These are phyloP conservation scores for Megaceryle torquata DNA, from an alignment of 2,113 vertebrate species.

Conservation along the genomic window DNA sequence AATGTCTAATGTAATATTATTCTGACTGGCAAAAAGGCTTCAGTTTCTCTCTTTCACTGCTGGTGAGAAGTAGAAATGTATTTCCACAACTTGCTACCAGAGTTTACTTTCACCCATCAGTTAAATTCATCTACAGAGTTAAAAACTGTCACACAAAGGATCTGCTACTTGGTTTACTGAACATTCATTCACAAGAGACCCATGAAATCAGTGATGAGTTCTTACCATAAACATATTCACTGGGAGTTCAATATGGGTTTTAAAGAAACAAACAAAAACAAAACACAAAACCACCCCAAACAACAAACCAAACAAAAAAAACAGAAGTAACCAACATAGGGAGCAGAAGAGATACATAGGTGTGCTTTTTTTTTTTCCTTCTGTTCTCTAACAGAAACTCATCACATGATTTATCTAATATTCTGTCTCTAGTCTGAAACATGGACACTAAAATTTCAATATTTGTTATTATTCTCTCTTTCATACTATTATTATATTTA, in stretches of 20 bases:
- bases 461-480: not conserved
- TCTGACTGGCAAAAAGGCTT: not conserved
- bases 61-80: not conserved
- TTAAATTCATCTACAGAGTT: not conserved
- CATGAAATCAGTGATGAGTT: not conserved
- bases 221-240: not conserved
- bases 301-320: not conserved
- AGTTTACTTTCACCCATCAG: not conserved
- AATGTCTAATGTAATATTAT: not conserved
- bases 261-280: not conserved
- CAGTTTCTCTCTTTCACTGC: not conserved
- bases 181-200: not conserved
- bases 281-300: not conserved
- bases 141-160: not conserved
- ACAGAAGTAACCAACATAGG: not conserved
- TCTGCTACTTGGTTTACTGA: not conserved
- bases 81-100: not conserved
- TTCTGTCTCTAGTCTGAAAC: not conserved
- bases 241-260: not conserved
- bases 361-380: not conserved
- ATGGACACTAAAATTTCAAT: not conserved
- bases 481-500: not conserved
- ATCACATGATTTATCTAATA: not conserved
- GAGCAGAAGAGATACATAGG: not conserved
- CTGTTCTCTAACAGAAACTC: not conserved